A percentile compares a stretch with the other conserved stretches of the same genome.
Evolutionary conservation across 2,888 invertebrate genomes (phyloP).

Genomic region (Oligia latruncula): DNA sequence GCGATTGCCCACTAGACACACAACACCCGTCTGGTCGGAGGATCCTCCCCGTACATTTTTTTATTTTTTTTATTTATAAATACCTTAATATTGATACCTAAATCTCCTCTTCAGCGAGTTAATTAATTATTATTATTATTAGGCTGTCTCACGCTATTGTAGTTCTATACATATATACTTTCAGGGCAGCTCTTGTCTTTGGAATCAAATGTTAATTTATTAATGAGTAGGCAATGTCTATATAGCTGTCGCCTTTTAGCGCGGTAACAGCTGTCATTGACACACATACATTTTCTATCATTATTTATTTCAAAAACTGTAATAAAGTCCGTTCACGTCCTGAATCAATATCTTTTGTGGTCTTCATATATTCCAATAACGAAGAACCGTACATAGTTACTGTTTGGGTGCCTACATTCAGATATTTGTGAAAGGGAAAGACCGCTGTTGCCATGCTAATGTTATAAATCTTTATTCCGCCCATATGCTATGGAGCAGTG

Average conservation of each 20-base stretch:
- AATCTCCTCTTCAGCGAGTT: slow-evolving; percentile 9
- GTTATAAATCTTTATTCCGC: background rate
- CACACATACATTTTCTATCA: background rate
- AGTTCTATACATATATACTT: background rate
- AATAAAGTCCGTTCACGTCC: background rate
- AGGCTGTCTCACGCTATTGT: background rate
- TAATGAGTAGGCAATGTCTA: background rate
- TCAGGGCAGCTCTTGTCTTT: background rate
- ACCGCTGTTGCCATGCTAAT: background rate
- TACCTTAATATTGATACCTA: background rate
- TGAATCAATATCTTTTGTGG: background rate
- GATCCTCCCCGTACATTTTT: no score
- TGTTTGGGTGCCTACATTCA: background rate
- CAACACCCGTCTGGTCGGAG: no score
- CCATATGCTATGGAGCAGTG: background rate
- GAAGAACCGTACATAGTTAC: background rate
- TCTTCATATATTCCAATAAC: background rate
- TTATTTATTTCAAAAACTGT: background rate
- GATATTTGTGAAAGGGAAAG: background rate
- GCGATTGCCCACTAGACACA: background rate
- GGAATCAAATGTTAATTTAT: slow-evolving; percentile 19
- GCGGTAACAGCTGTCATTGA: background rate
- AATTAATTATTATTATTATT: slow-evolving; percentile 13
- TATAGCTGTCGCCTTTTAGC: background rate
- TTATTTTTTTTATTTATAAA: no score